Evolutionary conservation across 2,797 vertebrate species (phyloP), one percentile per base, ranked within the genome.

Genomic region (Gadopsis marmoratus): DNA sequence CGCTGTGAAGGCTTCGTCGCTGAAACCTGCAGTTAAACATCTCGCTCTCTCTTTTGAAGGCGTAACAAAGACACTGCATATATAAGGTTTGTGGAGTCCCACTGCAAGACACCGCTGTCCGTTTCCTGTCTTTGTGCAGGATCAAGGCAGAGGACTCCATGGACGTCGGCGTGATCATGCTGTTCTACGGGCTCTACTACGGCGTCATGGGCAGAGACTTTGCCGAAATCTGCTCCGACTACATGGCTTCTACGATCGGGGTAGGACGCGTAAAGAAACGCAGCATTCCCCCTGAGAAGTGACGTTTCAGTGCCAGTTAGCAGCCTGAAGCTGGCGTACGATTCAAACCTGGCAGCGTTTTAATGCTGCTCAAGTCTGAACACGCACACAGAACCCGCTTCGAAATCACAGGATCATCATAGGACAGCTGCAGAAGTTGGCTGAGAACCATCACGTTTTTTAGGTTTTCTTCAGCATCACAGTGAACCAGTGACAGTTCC

Each of bases 201-300:
- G 91, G 93, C 21, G 90, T 93, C 48, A 94, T 93, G 92, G 93
- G 92, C 39, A 82, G 92, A 86, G 92, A 95, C 83, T 96, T 95
- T 7, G 93, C 95, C 23, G 94, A 94, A 67, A 95, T 95, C 91
- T 97, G 93, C 81, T 96, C 94, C 0, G 96, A 95, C 88, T 94
- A 91, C 86, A 94, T 94, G 95, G 94, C 93, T 31, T 96, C 95
- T 7, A 96, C 93, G 0, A 89, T 91, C 23, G 93, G 94, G 88
- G 84, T 93, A 83, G 23, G 23, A 26, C 23, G 0, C 31, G 19
- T 47, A 3, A 21, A 48, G 3, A 47, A 19, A 16, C 5, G 26
- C 1, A 1, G 26, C 17, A 47, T 17, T 9, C 7, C 8, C 29
- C 16, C 16, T 50, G 7, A 37, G 6, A 19, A 68, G 3, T 3